These are phyloP conservation scores for Criorhina ranunculi DNA, from an alignment of 2,888 invertebrate genomes.

Conservation along the genomic window DNA sequence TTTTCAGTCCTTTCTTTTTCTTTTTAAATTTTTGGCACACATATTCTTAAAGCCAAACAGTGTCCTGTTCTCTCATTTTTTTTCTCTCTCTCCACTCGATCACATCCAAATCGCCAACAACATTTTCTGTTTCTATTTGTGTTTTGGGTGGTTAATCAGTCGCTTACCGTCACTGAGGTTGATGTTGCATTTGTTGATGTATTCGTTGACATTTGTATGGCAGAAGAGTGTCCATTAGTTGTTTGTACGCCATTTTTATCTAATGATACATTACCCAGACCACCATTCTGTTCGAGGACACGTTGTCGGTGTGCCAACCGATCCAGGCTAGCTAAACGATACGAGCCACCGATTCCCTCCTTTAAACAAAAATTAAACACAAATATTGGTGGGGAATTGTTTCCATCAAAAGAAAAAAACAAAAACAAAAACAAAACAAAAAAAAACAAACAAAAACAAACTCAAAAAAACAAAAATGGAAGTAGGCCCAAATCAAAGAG, in stretches of 20 bases:
- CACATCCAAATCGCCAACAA: slow-evolving; percentile 32
- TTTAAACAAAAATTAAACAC: slow-evolving; percentile 77
- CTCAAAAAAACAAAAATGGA: slow-evolving; percentile 47
- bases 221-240: slow-evolving; percentile 72
- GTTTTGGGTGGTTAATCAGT: slow-evolving; percentile 32
- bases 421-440: slow-evolving; percentile 20
- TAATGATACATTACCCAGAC: slow-evolving; percentile 78
- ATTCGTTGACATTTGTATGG: slow-evolving; percentile 60
- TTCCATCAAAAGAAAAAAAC: slow-evolving; percentile 33
- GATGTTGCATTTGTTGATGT: slow-evolving; percentile 70
- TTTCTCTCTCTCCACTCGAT: neutral
- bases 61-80: neutral
- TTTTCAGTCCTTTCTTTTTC: neutral
- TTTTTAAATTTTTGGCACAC: neutral
- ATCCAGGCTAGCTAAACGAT: slow-evolving; percentile 92
- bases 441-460: slow-evolving; percentile 26
- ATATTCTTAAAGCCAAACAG: neutral
- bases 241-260: slow-evolving; percentile 77
- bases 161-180: slow-evolving; percentile 70
- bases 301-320: slow-evolving; percentile 92
- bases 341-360: slow-evolving; percentile 90
- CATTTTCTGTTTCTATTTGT: slow-evolving; percentile 20
- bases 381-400: slow-evolving; percentile 51
- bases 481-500: slow-evolving; percentile 18
- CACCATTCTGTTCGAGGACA: slow-evolving; percentile 88